Evolutionary conservation across 2,797 vertebrate species (phyloP).

Genomic region (Myotis planiceps): DNA sequence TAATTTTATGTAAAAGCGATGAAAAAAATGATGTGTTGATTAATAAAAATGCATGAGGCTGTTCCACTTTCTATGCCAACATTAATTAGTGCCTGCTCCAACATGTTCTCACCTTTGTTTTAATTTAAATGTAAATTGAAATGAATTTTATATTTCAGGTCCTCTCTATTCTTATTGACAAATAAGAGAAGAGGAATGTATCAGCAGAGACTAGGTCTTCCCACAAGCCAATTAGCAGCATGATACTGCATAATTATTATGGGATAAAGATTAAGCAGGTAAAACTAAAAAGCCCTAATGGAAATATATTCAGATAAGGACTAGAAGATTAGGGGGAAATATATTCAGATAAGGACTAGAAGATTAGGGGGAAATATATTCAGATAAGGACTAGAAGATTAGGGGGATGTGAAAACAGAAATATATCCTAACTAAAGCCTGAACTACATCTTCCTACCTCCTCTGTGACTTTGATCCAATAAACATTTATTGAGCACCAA

Average conservation of each 20-base stretch:
- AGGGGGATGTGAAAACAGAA: background rate
- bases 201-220: conserved; percentile 54
- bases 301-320: conserved; percentile 39
- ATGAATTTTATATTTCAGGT: conserved; percentile 60
- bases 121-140: conserved; percentile 81
- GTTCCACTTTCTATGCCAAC: conserved; percentile 51
- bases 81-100: conserved; percentile 65
- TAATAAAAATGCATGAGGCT: conserved; percentile 51
- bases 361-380: conserved; percentile 33
- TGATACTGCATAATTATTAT: conserved; percentile 71
- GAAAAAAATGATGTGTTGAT: conserved; percentile 48
- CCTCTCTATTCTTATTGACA: conserved; percentile 69
- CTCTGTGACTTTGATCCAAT: background rate
- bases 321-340: background rate
- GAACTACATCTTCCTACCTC: background rate
- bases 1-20: conserved; percentile 57
- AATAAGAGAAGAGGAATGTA: conserved; percentile 72
- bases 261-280: conserved; percentile 71
- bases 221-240: conserved; percentile 38
- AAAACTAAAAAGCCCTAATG: conserved; percentile 63
- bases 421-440: background rate
- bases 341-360: background rate
- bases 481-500: background rate
- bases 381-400: conserved; percentile 3
- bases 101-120: conserved; percentile 63